Base-by-base conservation (phyloP, 2,888 invertebrate species). In the Diarsia mendica region DNA sequence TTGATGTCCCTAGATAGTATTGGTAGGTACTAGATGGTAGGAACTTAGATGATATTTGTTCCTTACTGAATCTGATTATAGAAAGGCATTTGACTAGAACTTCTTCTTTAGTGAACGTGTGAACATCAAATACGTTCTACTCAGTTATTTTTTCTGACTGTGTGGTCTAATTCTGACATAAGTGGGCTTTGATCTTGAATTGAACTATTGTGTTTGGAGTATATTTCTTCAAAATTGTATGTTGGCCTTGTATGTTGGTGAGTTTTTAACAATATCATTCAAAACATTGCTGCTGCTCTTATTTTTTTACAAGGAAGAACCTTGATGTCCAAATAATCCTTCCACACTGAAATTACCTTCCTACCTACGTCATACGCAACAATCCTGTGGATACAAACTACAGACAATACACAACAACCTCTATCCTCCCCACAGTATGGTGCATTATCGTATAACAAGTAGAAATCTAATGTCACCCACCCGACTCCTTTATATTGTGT, bases 401-500 rank as follows among this genome's bases (percentile, higher is more conserved):
- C 20, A 48, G 23, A 2, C 67, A 64, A 60, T 1, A 20, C 6
- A 65, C 0, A 73, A 74, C 10, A 8, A 48, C 6, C 33, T 61
- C 39, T 84, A 67, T 9, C 0, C 0, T 0, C 3, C 13, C 1
- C 0, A 0, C 0, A 0, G 2, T 48, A 82, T 49, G 15, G 63
- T 64, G 0, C 49, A 74, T 80, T 80, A 71, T 80, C n/a, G 28
- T 33, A 0, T 66, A 44, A 23, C 58, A 53, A 60, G 5, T 58
- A 18, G 20, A 48, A 60, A 49, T 77, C 64, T n/a, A 72, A 79
- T 48, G 67, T 71, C 75, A 70, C 63, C 61, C 74, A 67, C 63
- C 68, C 69, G 69, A 74, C 55, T 75, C 67, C 39, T 71, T 15
- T 39, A 70, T 74, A 70, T 74, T 75, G 71, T 84, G 33, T 58